Percentiles rank a stretch among this genome's conserved stretches.
Evolutionary conservation across 2,113 vertebrate genomes (phyloP).

Genomic region (Crotalus helleri): DNA sequence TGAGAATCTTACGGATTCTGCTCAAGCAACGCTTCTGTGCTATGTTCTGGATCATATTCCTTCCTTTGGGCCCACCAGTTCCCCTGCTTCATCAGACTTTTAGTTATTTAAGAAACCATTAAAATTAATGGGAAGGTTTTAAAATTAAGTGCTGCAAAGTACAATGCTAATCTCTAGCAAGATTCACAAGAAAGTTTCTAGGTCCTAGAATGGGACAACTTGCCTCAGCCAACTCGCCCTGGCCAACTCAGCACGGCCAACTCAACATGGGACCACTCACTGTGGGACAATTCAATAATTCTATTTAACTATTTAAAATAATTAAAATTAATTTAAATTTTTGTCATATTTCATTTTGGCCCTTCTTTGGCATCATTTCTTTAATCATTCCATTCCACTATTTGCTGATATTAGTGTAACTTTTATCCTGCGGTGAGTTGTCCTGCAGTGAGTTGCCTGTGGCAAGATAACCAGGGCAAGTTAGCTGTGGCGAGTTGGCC

Average conservation of each 20-base stretch:
- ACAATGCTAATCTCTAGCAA: neutral
- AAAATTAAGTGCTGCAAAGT: neutral
- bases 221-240: too few relatives aligned
- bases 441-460: too few relatives aligned
- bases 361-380: too few relatives aligned
- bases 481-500: too few relatives aligned
- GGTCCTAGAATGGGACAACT: neutral
- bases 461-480: too few relatives aligned
- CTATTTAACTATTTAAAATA: neutral
- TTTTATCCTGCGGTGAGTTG: too few relatives aligned
- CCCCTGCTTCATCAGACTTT: neutral
- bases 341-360: too few relatives aligned
- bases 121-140: neutral
- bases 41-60: neutral
- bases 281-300: neutral
- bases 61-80: neutral
- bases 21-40: too few relatives aligned
- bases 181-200: neutral
- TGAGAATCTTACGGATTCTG: too few relatives aligned
- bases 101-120: neutral
- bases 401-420: too few relatives aligned
- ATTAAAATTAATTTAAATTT: too few relatives aligned
- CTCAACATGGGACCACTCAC: neutral
- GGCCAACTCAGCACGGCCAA: neutral
- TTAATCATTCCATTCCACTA: too few relatives aligned